These are phyloP conservation scores for Watsonalla binaria DNA, from an alignment of 2,888 invertebrate genomes.

Conservation along the genomic window DNA sequence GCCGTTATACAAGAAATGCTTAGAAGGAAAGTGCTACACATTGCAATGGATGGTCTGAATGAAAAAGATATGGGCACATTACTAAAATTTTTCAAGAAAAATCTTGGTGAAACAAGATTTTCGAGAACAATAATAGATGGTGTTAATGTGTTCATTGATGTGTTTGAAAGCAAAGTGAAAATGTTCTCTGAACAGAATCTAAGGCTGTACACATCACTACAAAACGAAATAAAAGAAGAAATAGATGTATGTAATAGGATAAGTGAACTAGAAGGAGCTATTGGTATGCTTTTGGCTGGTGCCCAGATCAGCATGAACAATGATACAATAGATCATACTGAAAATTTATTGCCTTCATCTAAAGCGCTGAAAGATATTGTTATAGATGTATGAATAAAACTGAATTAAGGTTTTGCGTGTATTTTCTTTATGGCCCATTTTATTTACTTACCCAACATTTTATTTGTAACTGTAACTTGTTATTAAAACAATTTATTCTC, in stretches of 20 bases:
- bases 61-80: constrained; percentile 82
- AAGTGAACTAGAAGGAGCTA: constrained; percentile 82
- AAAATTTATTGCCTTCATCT: constrained; percentile 50
- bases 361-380: constrained; percentile 78
- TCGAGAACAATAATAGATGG: constrained; percentile 86
- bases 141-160: constrained; percentile 85
- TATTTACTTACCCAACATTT: too few species aligned
- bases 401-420: constrained; percentile 5
- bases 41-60: constrained; percentile 86
- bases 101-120: constrained; percentile 86
- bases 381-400: constrained; percentile 67
- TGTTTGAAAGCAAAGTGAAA: constrained; percentile 83
- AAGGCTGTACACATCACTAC: constrained; percentile 79
- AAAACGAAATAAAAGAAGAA: constrained; percentile 82
- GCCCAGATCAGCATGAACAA: constrained; percentile 68
- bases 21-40: constrained; percentile 86
- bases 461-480: too few species aligned
- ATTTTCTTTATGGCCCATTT: background rate
- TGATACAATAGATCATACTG: constrained; percentile 47
- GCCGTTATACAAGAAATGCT: constrained; percentile 91
- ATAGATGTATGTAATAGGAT: constrained; percentile 81
- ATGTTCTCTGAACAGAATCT: constrained; percentile 81
- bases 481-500: too few species aligned
- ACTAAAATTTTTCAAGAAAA: constrained; percentile 85
- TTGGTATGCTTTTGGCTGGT: constrained; percentile 82